Evolutionary conservation across 2,113 vertebrate genomes (phyloP), one percentile per base, ranked within the genome.

Genomic region (Emydura subglobosa): DNA sequence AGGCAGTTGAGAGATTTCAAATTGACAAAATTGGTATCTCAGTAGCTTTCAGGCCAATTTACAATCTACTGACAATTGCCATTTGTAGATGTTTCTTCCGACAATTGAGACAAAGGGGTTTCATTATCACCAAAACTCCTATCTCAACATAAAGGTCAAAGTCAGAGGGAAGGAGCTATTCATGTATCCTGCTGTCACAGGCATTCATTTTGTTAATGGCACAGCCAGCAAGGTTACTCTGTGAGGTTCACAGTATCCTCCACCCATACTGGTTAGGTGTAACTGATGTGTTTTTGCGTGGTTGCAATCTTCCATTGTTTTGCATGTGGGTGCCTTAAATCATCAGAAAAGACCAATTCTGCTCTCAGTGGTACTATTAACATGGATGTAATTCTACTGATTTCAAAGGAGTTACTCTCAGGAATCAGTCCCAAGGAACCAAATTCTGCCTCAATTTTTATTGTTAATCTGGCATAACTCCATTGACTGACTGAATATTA

Each of bases 11-110:
- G 72, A 90, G 89, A 95, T 34, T 80, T 89, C 79, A 86, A 10
- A 6, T 83, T 89, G 89, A 94, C 25, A 59, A 81, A 91, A 86
- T 19, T 79, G 84, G 49, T 94, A 34, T 82, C 44, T 91, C 86
- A 90, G 84, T 55, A 93, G 83, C 44, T 93, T 92, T 95, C 83
- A 82, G 93, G 91, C 95, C 87, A 85, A 91, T 96, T 97, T 97
- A 89, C 13, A 44, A 85, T 86, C 68, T 97, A 72, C 94, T 97
- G 96, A 97, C 97, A 96, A 89, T 42, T 94, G 79, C 85, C 83
- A 80, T 96, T 96, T 78, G 51, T 93, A 97, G 90, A 89, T 91
- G 83, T 50, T 93, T 91, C 87, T 82, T 96, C 81, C 93, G 53
- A 95, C 93, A 96, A 19, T 65, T 88, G 93, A 93, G 93, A 61